Base-by-base conservation (phyloP, 2,797 vertebrate species). In the Myiotriccus ornatus region DNA sequence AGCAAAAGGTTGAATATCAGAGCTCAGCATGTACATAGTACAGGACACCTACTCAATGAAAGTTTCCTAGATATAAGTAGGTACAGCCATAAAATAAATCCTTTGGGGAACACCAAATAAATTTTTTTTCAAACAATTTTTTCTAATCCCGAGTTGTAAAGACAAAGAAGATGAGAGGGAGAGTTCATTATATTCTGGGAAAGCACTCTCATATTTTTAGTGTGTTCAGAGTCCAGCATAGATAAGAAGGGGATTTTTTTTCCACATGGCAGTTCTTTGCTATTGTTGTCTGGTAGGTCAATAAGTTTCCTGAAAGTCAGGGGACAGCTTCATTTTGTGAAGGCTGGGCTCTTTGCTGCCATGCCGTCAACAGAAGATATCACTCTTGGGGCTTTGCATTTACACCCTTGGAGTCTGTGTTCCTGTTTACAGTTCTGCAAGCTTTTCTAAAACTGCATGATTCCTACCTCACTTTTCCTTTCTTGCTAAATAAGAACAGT, bases 401-500 rank as follows among this genome's bases (percentile, higher is more conserved):
- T 77, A 46, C 8, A 15, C 22, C 7, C 20, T 20, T 68, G 57
- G n/a, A 81, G 9, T 43, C 71, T 80, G 75, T 83, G 53, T 80
- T 80, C 39, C 19, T 53, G 22, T 62, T 89, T 77, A 32, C 34
- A 55, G 25, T 82, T 27, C 25, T 73, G 57, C 50, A 71, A 71
- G 20, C 53, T 90, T 75, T 77, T 78, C 35, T 78, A 80, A 78
- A 80, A 75, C 16, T 28, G 14, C 8, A 5, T 88, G 27, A 35
- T 84, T 80, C 59, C 34, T 57, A 32, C 19, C 21, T 84, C 39
- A 6, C 62, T 93, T 79, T 69, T 70, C 28, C 71, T 88, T 90
- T 89, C 50, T 62, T 79, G 62, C 32, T 69, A 47, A 94, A 50
- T 74, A 57, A 73, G 32, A 81, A 41, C 8, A 65, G 28, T 39